A percentile compares a stretch with the other conserved stretches of the same genome.
These are phyloP conservation scores for Calcarius lapponicus DNA, from an alignment of 2,797 vertebrate genomes.

Conservation along the genomic window DNA sequence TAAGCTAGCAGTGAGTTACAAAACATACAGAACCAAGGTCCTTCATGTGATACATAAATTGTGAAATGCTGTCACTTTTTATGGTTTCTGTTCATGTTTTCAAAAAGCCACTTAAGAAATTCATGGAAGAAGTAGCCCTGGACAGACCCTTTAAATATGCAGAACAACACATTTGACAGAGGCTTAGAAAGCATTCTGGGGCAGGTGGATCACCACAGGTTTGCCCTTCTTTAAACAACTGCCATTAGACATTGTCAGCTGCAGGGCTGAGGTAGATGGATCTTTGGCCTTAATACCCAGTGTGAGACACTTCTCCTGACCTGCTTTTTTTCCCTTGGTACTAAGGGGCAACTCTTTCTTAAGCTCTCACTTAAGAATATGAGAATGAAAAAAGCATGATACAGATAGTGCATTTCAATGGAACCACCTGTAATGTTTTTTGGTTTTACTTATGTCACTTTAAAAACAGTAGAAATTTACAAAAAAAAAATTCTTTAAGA, in stretches of 20 bases:
- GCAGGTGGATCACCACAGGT: background rate
- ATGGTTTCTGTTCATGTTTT: background rate
- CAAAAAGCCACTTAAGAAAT: background rate
- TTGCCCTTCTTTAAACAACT: background rate
- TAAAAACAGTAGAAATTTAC: background rate
- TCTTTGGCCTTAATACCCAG: background rate
- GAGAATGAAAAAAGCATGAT: background rate
- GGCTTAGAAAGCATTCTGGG: background rate
- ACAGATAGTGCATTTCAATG: background rate
- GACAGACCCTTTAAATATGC: background rate
- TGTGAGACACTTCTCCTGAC: background rate
- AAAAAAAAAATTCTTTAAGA: background rate
- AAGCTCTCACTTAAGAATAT: background rate
- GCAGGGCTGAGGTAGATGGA: background rate
- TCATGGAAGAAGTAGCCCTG: background rate
- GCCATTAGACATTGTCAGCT: background rate
- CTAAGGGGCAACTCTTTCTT: background rate
- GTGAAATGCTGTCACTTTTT: background rate
- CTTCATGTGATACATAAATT: background rate
- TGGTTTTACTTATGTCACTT: background rate
- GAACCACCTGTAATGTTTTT: background rate
- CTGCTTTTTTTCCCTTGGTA: background rate
- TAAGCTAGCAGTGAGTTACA: background rate
- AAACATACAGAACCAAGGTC: background rate
- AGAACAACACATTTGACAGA: background rate